Base-by-base conservation (phyloP, 1,140 invertebrate species). In the Danaus melanippus region DNA sequence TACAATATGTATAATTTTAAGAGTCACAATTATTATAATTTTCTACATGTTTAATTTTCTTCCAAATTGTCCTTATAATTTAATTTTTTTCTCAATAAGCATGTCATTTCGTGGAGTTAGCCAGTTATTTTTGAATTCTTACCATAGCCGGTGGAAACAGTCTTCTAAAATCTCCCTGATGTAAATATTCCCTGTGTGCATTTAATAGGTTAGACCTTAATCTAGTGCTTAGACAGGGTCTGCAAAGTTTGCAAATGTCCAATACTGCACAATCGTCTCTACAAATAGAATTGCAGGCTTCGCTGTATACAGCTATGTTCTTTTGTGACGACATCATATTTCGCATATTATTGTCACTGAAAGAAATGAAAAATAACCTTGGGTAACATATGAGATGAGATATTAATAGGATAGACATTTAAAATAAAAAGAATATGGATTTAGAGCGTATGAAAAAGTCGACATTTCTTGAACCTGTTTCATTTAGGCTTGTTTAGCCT, bases 141-240 rank as follows among this genome's bases (percentile, higher is more conserved):
- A 95, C 93, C 88, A 94, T 92, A 15, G 90, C 69, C 17, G 92
- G 92, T 0, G 96, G 96, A 69, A 95, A 92, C 12, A 98, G 88
- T 68, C 96, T 89, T 74, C 91, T 91, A 78, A 92, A 96, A 62
- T 93, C 92, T 53, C 92, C 92, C 70, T 90, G 90, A 73, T 94
- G 92, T 1, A 93, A 78, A 78, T 96, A 93, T 71, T 98, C 96
- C 42, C 89, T 84, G 73, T 94, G 93, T 0, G 95, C 93, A 57
- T 89, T 84, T 46, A 90, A 83, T 0, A 98, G 81, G 49, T 87
- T 89, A 2, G 81, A 62, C 60, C 88, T 88, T 15, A 90, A 87
- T 45, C 91, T 90, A 9, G 84, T 64, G n/a, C 85, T 90, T 11
- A 97, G 86, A 77, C 96, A 98, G 0, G 90, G 90, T 53, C 88